Evolutionary conservation across 2,888 invertebrate species (phyloP).

Genomic region (Paralinhomoeus sp.): DNA sequence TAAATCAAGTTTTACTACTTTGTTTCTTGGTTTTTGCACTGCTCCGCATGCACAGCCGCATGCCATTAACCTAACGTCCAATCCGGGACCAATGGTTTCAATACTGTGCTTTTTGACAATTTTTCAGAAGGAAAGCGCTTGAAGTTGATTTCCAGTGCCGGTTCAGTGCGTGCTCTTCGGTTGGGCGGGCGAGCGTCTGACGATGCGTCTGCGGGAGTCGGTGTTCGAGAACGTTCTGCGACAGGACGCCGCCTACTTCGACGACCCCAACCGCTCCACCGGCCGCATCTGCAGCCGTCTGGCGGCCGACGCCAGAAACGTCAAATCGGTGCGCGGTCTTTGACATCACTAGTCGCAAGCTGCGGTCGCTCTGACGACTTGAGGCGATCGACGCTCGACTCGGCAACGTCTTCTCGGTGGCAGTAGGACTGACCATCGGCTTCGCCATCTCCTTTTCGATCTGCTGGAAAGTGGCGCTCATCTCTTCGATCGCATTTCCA

Average conservation of each 20-base stretch:
- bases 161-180: slow-evolving; percentile 24
- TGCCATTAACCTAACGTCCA: too few species aligned
- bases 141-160: too few species aligned
- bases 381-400: slow-evolving; percentile 28
- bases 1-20: too few species aligned
- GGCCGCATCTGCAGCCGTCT: too few species aligned
- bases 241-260: slow-evolving; percentile 30
- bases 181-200: slow-evolving; percentile 24
- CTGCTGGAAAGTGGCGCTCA: slow-evolving; percentile 28
- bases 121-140: too few species aligned
- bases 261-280: slow-evolving; percentile 25
- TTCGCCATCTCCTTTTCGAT: slow-evolving; percentile 26
- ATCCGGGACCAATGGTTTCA: too few species aligned
- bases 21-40: too few species aligned
- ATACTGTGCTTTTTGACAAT: too few species aligned
- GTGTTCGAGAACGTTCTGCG: slow-evolving; percentile 28
- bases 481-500: too few species aligned
- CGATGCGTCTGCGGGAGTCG: slow-evolving; percentile 25
- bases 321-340: slow-evolving; percentile 26
- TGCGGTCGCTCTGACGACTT: too few species aligned
- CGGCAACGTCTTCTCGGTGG: slow-evolving; percentile 21
- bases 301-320: slow-evolving; percentile 29
- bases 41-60: too few species aligned
- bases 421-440: slow-evolving; percentile 24
- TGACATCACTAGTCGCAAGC: too few species aligned